Percentiles rank a stretch among this genome's conserved stretches.
Evolutionary conservation across 2,888 invertebrate genomes (phyloP).

Genomic region (Caenorhabditis parvicauda): DNA sequence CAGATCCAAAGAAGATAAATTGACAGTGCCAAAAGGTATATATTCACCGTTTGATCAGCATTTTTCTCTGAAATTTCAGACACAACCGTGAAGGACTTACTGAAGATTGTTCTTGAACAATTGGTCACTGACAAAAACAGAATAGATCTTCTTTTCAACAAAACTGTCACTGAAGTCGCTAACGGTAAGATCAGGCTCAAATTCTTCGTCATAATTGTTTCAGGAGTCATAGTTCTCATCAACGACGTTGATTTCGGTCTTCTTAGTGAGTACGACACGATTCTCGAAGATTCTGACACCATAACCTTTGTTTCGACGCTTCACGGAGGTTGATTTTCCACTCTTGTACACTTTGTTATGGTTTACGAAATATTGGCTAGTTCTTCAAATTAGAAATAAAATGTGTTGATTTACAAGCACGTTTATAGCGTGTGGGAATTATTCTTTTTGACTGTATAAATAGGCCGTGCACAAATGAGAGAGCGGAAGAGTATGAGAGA

Average conservation of each 20-base stretch:
- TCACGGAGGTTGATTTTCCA: conserved; percentile 21
- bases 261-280: conserved; percentile 22
- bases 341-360: neutral
- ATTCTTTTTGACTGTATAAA: too few relatives aligned
- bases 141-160: conserved; percentile 22
- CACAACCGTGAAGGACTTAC: conserved; percentile 14
- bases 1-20: conserved; percentile 21
- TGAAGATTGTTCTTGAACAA: conserved; percentile 17
- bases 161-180: conserved; percentile 22
- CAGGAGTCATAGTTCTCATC: conserved; percentile 24
- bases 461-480: too few relatives aligned
- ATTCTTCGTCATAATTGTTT: neutral
- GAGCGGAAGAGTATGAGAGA: too few relatives aligned
- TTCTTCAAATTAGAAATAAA: too few relatives aligned
- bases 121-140: conserved; percentile 18
- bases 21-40: conserved; percentile 13
- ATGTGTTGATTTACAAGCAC: too few relatives aligned
- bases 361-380: too few relatives aligned
- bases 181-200: conserved; percentile 8
- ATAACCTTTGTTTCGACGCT: conserved; percentile 30
- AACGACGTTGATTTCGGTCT: conserved; percentile 24
- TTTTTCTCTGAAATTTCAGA: conserved; percentile 8
- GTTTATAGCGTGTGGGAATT: too few relatives aligned
- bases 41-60: neutral
- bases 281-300: conserved; percentile 19